Conservation (phyloP, 2,797 vertebrate species). For the Neosilurus mollespiculum region DNA sequence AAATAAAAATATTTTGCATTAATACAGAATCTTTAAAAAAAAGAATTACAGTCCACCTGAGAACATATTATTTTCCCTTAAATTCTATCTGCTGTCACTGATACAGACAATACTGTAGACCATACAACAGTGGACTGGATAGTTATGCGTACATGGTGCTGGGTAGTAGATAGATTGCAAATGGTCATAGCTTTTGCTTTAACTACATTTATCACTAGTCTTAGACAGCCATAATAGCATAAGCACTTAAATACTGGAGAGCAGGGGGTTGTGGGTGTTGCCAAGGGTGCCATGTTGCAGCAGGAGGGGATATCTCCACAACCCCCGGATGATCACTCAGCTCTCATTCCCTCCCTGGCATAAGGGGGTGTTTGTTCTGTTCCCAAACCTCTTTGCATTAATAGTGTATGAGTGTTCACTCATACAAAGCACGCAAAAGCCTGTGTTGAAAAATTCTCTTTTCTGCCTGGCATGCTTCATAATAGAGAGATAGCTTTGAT, state of each 20-base stretch:
- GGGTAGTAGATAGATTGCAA: background rate
- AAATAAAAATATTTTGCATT: background rate
- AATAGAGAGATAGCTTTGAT: slow-evolving; percentile 38
- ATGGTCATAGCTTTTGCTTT: background rate
- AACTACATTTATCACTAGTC: background rate
- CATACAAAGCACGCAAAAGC: slow-evolving; percentile 35
- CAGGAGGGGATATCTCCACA: slow-evolving; percentile 37
- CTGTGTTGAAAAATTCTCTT: slow-evolving; percentile 46
- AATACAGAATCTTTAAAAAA: background rate
- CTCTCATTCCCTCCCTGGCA: slow-evolving; percentile 55
- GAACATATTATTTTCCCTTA: slow-evolving; percentile 4
- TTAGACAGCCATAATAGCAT: background rate
- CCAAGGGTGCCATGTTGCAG: slow-evolving; percentile 42
- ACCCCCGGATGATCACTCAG: slow-evolving; percentile 57
- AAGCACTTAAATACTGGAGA: background rate
- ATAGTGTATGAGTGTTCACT: slow-evolving; percentile 40
- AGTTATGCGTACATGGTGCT: background rate
- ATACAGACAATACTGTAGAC: background rate
- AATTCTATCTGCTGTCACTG: background rate
- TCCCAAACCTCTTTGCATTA: slow-evolving; percentile 42
- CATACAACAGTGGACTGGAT: background rate
- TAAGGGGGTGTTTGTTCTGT: slow-evolving; percentile 67
- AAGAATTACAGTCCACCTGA: background rate
- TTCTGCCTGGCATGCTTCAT: slow-evolving; percentile 28
- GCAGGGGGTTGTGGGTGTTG: slow-evolving; percentile 26